Evolutionary conservation across 2,888 invertebrate species (phyloP).

Genomic region (Smittia sp.): DNA sequence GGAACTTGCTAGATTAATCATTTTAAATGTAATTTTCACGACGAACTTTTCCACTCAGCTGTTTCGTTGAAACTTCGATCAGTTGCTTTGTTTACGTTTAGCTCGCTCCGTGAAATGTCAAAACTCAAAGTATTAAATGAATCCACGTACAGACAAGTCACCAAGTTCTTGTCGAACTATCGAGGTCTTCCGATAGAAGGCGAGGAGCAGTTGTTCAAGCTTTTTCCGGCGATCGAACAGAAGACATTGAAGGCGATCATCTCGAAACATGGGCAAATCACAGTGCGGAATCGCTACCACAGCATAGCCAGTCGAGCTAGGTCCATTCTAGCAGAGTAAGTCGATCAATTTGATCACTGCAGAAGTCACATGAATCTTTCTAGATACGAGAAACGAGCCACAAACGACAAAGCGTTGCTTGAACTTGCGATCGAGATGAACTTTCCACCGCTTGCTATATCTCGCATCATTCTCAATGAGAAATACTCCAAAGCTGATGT

Average conservation of each 20-base stretch:
- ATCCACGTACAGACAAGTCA: slow-evolving; percentile 56
- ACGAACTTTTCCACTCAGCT: neutral
- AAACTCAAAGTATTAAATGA: slow-evolving; percentile 43
- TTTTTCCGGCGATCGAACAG: slow-evolving; percentile 58
- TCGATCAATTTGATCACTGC: neutral
- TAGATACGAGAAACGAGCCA: slow-evolving; percentile 17
- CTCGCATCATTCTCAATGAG: slow-evolving; percentile 48
- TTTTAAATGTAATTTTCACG: slow-evolving; percentile 43
- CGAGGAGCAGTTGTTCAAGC: slow-evolving; percentile 58
- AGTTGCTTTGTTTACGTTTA: neutral
- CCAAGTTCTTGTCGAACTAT: slow-evolving; percentile 58
- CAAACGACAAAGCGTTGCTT: slow-evolving; percentile 45
- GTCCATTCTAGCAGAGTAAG: slow-evolving; percentile 11
- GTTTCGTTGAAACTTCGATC: neutral
- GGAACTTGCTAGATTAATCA: slow-evolving; percentile 57
- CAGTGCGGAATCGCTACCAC: neutral
- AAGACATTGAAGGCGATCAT: slow-evolving; percentile 67
- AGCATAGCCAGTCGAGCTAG: neutral
- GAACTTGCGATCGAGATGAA: slow-evolving; percentile 47
- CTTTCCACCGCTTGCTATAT: slow-evolving; percentile 48
- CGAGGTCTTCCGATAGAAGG: slow-evolving; percentile 61
- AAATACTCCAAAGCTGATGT: slow-evolving; percentile 49
- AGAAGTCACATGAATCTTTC: too few species aligned
- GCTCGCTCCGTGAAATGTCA: neutral
- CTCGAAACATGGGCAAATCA: slow-evolving; percentile 61